Conservation (phyloP, 2,797 vertebrate genomes). For the Denticeps clupeoides region DNA sequence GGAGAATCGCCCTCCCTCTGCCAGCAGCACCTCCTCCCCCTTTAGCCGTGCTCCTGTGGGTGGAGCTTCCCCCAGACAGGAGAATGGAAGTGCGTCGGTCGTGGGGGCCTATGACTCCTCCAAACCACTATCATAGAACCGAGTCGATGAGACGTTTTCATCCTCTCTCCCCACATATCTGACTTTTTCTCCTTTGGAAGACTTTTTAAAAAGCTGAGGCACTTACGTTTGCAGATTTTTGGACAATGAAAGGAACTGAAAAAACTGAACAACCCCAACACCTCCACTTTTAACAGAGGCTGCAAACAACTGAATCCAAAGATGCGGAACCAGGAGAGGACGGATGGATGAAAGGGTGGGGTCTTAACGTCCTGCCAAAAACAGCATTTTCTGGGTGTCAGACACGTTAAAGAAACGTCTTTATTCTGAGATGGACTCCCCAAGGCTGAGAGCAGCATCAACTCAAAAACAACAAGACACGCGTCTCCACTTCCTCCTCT, state of each 20-base stretch:
- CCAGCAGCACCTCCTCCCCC: slow-evolving; percentile 70
- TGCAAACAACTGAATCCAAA: slow-evolving; percentile 56
- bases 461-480: slow-evolving; percentile 32
- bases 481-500: slow-evolving; percentile 25
- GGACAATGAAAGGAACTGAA: slow-evolving; percentile 26
- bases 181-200: background rate
- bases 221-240: slow-evolving; percentile 24
- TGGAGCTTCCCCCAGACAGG: slow-evolving; percentile 75
- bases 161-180: slow-evolving; percentile 3
- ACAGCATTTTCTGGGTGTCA: slow-evolving; percentile 58
- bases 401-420: slow-evolving; percentile 49
- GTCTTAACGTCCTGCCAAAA: slow-evolving; percentile 55
- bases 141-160: slow-evolving; percentile 9
- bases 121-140: slow-evolving; percentile 72
- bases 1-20: slow-evolving; percentile 67
- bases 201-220: slow-evolving; percentile 30
- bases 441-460: slow-evolving; percentile 42
- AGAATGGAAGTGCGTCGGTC: slow-evolving; percentile 61
- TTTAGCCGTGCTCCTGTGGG: slow-evolving; percentile 56
- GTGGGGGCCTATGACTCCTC: slow-evolving; percentile 54
- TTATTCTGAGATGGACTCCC: slow-evolving; percentile 50
- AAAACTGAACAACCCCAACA: slow-evolving; percentile 27
- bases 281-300: slow-evolving; percentile 39
- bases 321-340: slow-evolving; percentile 40
- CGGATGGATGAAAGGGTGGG: slow-evolving; percentile 25